Conservation (phyloP, 2,797 vertebrate genomes). For the Decapterus maruadsi region DNA sequence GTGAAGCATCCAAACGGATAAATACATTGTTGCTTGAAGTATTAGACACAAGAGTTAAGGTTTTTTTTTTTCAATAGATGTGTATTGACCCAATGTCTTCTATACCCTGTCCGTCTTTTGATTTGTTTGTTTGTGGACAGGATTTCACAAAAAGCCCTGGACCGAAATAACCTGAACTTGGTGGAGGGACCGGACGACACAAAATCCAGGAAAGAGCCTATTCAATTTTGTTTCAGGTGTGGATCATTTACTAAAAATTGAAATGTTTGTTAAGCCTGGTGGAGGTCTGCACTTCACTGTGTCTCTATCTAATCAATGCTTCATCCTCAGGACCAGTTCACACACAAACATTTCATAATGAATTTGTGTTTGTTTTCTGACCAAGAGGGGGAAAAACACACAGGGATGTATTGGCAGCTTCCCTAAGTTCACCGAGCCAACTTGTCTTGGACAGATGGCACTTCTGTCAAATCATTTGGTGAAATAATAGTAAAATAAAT, state of each 20-base stretch:
- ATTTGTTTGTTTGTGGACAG: background rate
- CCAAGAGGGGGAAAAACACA: background rate
- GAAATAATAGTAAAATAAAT: constrained; percentile 21
- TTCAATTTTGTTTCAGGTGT: background rate
- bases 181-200: background rate
- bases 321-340: background rate
- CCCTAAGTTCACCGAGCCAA: constrained; percentile 21
- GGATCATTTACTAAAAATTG: background rate
- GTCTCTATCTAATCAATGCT: background rate
- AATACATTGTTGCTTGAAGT: background rate
- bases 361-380: constrained; percentile 1
- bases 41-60: background rate
- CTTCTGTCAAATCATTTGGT: constrained; percentile 50
- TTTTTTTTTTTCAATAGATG: background rate
- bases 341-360: background rate
- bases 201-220: background rate
- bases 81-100: background rate
- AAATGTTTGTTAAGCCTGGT: too few species aligned
- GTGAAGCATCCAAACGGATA: background rate
- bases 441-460: constrained; percentile 62
- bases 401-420: constrained; percentile 30
- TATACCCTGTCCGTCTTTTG: background rate
- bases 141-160: background rate
- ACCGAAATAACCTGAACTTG: background rate
- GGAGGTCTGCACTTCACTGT: too few species aligned